Base-by-base conservation (phyloP, 2,888 invertebrate species). In the Tryphoninae sp. region DNA sequence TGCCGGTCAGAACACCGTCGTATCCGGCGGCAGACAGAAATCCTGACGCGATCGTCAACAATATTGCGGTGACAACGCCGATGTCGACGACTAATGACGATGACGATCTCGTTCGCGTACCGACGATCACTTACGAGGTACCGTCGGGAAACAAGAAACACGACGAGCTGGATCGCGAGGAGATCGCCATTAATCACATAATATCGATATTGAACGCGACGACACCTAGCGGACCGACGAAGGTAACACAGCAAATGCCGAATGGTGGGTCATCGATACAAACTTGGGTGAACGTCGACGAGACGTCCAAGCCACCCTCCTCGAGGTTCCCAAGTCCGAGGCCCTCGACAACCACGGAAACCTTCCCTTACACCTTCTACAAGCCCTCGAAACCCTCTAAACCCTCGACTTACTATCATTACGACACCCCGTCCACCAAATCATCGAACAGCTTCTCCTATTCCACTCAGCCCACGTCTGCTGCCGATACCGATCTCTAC, bases 171-270 rank as follows among this genome's bases (percentile, higher is more conserved):
- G 89, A 91, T 76, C 87, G 90, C 71, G 88, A 92, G 84, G 88
- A 92, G 83, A 88, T 92, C 74, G 92, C 92, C 2, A 93, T 93
- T 58, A 92, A 92, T 84, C 93, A 93, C 53, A 93, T 93, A 11
- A 89, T 93, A 42, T 92, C 92, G 0, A 91, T 93, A 65, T 85
- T 93, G 16, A 92, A 93, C 62, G 90, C 92, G 19, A 92, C 92
- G 3, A 88, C 88, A 4, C 88, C 89, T 1, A 88, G 88, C 1
- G 84, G 84, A 19, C 78, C 80, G 2, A 64, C 79, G 11, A 78
- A 71, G 19, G 51, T 78, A 0, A 82, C 83, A 7, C 81, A 81
- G 51, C 82, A 76, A 23, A 51, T 78, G 49, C 58, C 55, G 4
- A 67, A 74, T 16, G 75, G 64, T 64, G 77, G 67, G 1, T 85